Evolutionary conservation across 2,797 vertebrate genomes (phyloP).

Genomic region (Alfaro cultratus): DNA sequence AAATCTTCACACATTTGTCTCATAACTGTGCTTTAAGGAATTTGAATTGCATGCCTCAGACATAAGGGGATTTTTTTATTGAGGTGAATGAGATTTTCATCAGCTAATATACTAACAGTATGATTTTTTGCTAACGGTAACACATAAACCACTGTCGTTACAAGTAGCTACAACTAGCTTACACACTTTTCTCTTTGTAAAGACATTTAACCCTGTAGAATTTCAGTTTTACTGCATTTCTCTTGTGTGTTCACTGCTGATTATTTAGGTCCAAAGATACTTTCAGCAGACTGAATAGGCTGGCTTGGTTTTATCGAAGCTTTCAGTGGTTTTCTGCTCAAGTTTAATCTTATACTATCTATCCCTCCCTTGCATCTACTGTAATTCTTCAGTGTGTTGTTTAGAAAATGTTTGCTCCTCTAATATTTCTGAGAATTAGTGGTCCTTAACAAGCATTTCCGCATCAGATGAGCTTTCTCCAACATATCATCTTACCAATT

Average conservation of each 20-base stretch:
- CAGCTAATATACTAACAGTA: background rate
- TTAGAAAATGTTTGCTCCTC: background rate
- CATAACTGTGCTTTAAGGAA: background rate
- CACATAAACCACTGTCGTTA: background rate
- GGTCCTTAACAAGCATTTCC: background rate
- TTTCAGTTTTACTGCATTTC: background rate
- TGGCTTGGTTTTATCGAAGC: background rate
- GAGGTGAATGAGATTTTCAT: background rate
- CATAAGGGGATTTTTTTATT: background rate
- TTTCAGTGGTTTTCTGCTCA: background rate
- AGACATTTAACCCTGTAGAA: background rate
- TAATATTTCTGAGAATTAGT: background rate
- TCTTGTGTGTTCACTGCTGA: background rate
- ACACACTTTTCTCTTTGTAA: background rate
- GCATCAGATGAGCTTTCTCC: background rate
- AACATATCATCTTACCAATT: background rate
- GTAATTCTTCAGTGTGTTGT: background rate
- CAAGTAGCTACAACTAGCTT: background rate
- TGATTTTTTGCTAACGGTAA: background rate
- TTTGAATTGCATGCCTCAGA: background rate
- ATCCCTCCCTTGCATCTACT: background rate
- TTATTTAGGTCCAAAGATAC: background rate
- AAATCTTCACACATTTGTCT: background rate
- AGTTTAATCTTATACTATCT: background rate
- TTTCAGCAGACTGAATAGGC: background rate